Conservation (phyloP, 2,888 invertebrate species). For the Microdon myrmicae region DNA sequence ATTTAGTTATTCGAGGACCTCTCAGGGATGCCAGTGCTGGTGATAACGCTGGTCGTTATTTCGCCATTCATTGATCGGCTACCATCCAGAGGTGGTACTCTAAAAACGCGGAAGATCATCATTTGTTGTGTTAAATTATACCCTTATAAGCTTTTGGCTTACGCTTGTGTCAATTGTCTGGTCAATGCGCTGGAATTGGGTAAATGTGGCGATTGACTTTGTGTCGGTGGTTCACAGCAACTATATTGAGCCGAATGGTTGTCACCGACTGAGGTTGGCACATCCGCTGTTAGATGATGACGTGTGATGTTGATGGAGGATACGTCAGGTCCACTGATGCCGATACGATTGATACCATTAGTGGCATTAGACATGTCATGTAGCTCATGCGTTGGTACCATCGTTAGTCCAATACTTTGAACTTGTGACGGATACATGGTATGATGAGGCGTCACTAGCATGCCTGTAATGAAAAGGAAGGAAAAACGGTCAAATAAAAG, state of each 20-base stretch:
- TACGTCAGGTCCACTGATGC: constrained; percentile 53
- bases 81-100: constrained; percentile 72
- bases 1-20: constrained; percentile 64
- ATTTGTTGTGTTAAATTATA: too few species aligned
- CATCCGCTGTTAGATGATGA: constrained; percentile 58
- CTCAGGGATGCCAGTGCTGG: constrained; percentile 68
- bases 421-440: constrained; percentile 65
- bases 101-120: constrained; percentile 65
- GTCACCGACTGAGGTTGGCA: constrained; percentile 52
- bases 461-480: constrained; percentile 8
- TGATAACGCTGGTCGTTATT: constrained; percentile 69
- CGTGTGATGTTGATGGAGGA: constrained; percentile 59
- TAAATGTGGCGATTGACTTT: constrained; percentile 68
- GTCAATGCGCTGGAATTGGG: constrained; percentile 69
- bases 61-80: constrained; percentile 61
- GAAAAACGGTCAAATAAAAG: too few species aligned
- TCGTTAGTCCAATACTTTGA: constrained; percentile 52
- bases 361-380: constrained; percentile 61
- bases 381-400: constrained; percentile 56
- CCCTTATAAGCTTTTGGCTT: constrained; percentile 59
- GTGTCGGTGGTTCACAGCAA: constrained; percentile 58
- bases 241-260: constrained; percentile 62
- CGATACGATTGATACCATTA: constrained; percentile 37
- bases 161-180: constrained; percentile 69
- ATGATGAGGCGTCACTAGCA: constrained; percentile 20